A percentile compares a stretch with the other conserved stretches of the same genome.
Evolutionary conservation across 1,140 invertebrate genomes (phyloP).

Genomic region (Drosophila ohnishii): DNA sequence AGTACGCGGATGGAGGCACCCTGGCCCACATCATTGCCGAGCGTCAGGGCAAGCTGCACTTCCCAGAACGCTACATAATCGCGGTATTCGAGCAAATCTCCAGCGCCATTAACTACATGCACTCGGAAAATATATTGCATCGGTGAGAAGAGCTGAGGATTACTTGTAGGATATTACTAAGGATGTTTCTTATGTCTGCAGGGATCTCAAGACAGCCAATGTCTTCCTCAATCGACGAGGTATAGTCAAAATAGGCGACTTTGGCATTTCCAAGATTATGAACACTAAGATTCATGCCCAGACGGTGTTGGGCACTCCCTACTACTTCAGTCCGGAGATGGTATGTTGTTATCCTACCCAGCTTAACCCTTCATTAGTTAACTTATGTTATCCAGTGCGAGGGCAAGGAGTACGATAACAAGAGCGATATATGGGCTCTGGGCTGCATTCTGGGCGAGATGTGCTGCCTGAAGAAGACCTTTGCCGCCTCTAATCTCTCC

Average conservation of each 20-base stretch:
- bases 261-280: constrained; percentile 92
- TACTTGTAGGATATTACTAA: background rate
- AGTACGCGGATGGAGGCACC: constrained; percentile 91
- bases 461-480: constrained; percentile 90
- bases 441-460: constrained; percentile 93
- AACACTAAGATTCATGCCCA: constrained; percentile 88
- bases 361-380: background rate
- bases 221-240: constrained; percentile 89
- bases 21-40: constrained; percentile 87
- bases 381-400: constrained; percentile 86
- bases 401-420: constrained; percentile 90
- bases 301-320: constrained; percentile 91
- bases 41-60: constrained; percentile 77
- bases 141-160: constrained; percentile 83
- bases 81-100: constrained; percentile 89
- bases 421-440: constrained; percentile 92
- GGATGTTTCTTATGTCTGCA: constrained; percentile 52
- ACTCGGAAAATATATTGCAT: constrained; percentile 89
- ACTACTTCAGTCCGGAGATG: constrained; percentile 93
- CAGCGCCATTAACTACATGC: constrained; percentile 88
- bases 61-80: constrained; percentile 87
- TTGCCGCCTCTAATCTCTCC: constrained; percentile 90
- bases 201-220: constrained; percentile 91
- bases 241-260: constrained; percentile 89
- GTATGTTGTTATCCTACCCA: constrained; percentile 80